phyloP scores from a whole-genome alignment of 1,140 invertebrate species.

The Zaprionus taronus region DNA sequence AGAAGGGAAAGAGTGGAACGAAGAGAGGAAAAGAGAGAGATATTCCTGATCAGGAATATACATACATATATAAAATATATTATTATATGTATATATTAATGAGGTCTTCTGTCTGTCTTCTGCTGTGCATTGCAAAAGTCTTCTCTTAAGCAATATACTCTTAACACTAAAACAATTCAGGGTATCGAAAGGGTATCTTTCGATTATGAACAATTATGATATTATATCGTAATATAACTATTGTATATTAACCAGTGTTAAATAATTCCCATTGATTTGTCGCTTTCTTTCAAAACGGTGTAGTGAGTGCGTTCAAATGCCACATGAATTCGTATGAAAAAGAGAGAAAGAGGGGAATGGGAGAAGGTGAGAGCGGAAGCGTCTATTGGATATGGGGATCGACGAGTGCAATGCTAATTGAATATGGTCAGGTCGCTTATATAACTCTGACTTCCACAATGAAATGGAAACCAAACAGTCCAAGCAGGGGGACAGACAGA shows the following conservation, averaged over 20 bases:
- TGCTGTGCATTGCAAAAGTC: too few species aligned
- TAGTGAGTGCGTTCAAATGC: conserved; percentile 26
- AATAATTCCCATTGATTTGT: conserved; percentile 18
- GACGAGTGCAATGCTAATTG: conserved; percentile 67
- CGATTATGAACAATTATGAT: too few species aligned
- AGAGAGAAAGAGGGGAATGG: background rate
- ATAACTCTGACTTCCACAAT: conserved; percentile 47
- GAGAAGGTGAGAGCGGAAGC: conserved; percentile 2
- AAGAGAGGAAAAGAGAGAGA: background rate
- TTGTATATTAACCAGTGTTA: background rate
- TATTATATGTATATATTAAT: too few species aligned
- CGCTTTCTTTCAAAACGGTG: conserved; percentile 59
- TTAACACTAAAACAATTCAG: too few species aligned
- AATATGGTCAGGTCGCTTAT: conserved; percentile 65
- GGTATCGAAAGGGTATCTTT: too few species aligned
- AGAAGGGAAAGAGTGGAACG: background rate
- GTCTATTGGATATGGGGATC: conserved; percentile 20
- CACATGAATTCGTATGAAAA: conserved; percentile 48
- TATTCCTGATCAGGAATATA: too few species aligned
- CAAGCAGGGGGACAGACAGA: background rate
- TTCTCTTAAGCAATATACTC: too few species aligned
- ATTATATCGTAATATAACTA: too few species aligned
- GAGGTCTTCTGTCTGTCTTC: too few species aligned
- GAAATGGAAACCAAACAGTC: background rate
- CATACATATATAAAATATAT: too few species aligned